Evolutionary conservation across 2,888 invertebrate genomes (phyloP).

Genomic region (Drosophila falleni): DNA sequence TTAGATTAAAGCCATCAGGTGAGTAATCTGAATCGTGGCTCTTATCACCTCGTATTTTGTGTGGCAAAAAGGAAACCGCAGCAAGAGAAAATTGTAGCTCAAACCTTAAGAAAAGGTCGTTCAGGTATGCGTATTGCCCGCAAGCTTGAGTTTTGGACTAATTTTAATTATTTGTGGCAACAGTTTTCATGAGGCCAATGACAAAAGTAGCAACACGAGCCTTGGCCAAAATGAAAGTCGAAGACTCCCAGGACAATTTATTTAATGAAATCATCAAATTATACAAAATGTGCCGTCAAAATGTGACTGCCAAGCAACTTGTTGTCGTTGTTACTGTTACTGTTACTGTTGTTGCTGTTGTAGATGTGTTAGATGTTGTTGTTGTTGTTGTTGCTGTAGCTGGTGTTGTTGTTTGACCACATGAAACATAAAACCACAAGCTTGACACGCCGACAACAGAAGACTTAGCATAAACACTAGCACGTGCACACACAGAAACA

Average conservation of each 20-base stretch:
- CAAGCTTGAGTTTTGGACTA: constrained; percentile 39
- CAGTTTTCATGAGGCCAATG: constrained; percentile 35
- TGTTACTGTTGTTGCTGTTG: constrained; percentile 18
- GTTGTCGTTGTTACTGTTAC: constrained; percentile 14
- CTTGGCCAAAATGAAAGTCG: constrained; percentile 10
- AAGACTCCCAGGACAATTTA: constrained; percentile 53
- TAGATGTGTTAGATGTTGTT: no score
- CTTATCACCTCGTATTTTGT: constrained; percentile 23
- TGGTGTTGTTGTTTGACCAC: constrained; percentile 41
- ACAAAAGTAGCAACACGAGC: constrained; percentile 31
- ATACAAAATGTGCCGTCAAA: constrained; percentile 68
- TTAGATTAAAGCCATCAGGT: constrained; percentile 54
- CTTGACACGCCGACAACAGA: constrained; percentile 39
- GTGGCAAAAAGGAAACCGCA: constrained; percentile 14
- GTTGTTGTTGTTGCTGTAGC: constrained; percentile 14
- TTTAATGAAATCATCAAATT: constrained; percentile 79
- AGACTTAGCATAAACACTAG: constrained; percentile 16
- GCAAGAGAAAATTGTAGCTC: constrained; percentile 1
- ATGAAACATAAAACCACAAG: constrained; percentile 69
- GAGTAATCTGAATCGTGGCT: constrained; percentile 17
- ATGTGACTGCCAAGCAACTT: constrained; percentile 65
- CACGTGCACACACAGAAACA: constrained; percentile 16
- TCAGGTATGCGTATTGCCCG: constrained; percentile 10
- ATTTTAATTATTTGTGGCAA: constrained; percentile 67
- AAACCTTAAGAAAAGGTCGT: constrained; percentile 36